A percentile compares a stretch with the other conserved stretches of the same genome.
These are phyloP conservation scores for Garra rufa DNA, from an alignment of 2,113 vertebrate genomes.

Conservation along the genomic window DNA sequence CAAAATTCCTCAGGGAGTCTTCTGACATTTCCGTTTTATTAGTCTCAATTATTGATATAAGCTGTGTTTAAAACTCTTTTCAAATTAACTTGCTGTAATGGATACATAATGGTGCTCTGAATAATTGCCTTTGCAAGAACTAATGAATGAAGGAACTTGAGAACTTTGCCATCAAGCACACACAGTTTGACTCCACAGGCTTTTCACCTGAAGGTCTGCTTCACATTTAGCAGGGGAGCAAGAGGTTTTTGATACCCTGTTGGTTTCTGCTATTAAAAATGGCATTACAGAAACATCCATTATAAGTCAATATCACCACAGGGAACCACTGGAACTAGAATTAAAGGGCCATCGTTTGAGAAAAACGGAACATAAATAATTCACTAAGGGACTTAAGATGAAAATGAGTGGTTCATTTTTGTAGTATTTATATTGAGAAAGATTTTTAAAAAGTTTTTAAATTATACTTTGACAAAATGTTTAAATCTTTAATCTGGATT, in stretches of 20 bases:
- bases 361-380: not conserved
- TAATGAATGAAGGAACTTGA: conserved; percentile 22
- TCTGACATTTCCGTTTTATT: conserved; percentile 43
- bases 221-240: conserved; percentile 22
- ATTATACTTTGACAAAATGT: not conserved
- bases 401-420: conserved; percentile 11
- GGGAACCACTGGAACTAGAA: conserved; percentile 22
- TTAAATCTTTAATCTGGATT: not conserved
- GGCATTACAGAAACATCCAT: conserved; percentile 26
- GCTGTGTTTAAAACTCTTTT: conserved; percentile 48
- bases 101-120: conserved; percentile 40
- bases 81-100: conserved; percentile 51
- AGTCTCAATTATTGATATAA: conserved; percentile 54
- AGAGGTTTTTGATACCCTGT: not conserved
- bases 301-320: conserved; percentile 28
- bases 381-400: conserved; percentile 6
- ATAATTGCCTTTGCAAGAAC: conserved; percentile 30
- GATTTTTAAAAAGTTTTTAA: not conserved
- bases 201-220: conserved; percentile 31
- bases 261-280: conserved; percentile 26
- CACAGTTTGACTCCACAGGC: conserved; percentile 4
- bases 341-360: conserved; percentile 33
- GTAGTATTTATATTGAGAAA: not conserved
- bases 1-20: conserved; percentile 31
- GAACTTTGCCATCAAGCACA: not conserved